Percentiles rank a stretch among this genome's conserved stretches.
Evolutionary conservation across 2,888 invertebrate species (phyloP).

Genomic region (Drosophila subsilvestris): DNA sequence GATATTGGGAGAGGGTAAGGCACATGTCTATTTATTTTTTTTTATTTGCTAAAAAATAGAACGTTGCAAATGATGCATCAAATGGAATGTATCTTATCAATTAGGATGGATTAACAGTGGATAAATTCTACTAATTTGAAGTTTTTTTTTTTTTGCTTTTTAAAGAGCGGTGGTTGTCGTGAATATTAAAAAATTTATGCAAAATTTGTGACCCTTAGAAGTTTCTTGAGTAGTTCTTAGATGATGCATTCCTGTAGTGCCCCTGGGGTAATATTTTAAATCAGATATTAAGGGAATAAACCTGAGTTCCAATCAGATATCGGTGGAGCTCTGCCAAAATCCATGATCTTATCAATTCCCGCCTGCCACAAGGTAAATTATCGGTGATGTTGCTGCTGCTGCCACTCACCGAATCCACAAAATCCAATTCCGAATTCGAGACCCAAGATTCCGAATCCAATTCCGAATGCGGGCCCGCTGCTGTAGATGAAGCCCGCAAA

Average conservation of each 20-base stretch:
- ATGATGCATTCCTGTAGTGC: not conserved
- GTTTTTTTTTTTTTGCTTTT: not conserved
- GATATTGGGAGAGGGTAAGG: not conserved
- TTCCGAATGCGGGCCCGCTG: constrained; percentile 31
- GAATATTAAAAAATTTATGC: no score
- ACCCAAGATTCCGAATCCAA: constrained; percentile 10
- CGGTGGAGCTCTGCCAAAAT: not conserved
- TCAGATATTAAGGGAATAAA: not conserved
- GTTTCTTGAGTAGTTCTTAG: not conserved
- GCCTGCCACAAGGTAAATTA: not conserved
- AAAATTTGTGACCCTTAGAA: no score
- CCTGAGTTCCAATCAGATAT: no score
- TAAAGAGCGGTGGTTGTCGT: no score
- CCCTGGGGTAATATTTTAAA: not conserved
- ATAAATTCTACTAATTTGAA: not conserved
- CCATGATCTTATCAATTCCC: not conserved
- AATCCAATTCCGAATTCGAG: not conserved
- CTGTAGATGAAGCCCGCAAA: constrained; percentile 60
- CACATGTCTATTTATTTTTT: not conserved
- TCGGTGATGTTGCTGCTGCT: not conserved
- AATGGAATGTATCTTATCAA: not conserved
- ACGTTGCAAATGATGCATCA: not conserved
- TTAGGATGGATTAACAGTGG: no score
- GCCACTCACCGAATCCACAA: not conserved
- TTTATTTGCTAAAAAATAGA: not conserved